A percentile compares a stretch with the other conserved stretches of the same genome.
Evolutionary conservation across 2,113 vertebrate genomes (phyloP).

Genomic region (Laticauda colubrina): DNA sequence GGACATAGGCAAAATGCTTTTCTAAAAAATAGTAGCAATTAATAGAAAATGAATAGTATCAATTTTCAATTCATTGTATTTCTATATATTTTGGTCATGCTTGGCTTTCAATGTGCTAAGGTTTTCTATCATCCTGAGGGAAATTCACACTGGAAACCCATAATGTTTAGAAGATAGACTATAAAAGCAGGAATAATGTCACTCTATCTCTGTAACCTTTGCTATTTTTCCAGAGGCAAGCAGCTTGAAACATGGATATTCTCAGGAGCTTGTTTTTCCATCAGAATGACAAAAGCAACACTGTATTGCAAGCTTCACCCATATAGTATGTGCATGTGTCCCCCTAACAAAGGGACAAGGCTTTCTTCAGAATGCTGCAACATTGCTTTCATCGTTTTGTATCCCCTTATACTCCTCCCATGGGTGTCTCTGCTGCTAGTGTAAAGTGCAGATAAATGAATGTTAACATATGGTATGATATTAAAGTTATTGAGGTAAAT

Average conservation of each 20-base stretch:
- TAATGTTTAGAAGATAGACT: neutral
- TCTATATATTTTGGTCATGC: neutral
- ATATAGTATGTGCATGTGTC: neutral
- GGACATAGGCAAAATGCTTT: neutral
- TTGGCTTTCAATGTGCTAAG: neutral
- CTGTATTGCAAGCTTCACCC: neutral
- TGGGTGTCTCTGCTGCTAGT: neutral
- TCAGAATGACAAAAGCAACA: neutral
- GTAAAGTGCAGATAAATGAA: neutral
- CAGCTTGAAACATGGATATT: neutral
- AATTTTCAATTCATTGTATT: neutral
- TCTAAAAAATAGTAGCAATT: neutral
- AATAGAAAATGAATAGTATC: no score
- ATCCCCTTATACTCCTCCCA: neutral
- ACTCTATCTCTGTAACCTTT: neutral
- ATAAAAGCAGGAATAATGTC: neutral
- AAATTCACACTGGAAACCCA: neutral
- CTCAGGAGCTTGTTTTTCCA: neutral
- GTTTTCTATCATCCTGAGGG: neutral
- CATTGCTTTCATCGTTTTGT: neutral
- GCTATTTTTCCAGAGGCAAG: neutral
- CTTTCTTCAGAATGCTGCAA: neutral
- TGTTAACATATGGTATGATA: neutral
- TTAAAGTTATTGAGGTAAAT: neutral
- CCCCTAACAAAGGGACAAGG: neutral